Conservation (phyloP, 2,113 vertebrate genomes). For the Bubo blakistoni region DNA sequence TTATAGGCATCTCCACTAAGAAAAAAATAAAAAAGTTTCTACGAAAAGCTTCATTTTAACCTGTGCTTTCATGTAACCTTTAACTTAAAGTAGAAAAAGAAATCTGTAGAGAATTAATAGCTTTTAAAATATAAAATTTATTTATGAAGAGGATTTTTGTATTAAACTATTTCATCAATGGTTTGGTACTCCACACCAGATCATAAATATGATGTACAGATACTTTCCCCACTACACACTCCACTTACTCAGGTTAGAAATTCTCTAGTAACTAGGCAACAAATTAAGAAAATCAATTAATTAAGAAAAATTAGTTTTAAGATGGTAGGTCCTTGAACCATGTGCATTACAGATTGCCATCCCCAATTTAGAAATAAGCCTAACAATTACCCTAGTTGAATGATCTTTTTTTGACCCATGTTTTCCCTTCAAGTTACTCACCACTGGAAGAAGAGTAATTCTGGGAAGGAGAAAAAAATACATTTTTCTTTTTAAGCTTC, state of each 20-base stretch:
- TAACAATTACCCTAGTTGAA: background rate
- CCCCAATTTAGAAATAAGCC: background rate
- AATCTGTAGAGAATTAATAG: background rate
- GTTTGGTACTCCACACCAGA: background rate
- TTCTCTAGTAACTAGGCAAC: background rate
- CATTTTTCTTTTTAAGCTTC: background rate
- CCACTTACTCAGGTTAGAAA: background rate
- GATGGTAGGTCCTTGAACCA: background rate
- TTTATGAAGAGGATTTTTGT: background rate
- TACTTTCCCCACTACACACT: no score
- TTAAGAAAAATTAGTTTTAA: background rate
- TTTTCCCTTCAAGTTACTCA: background rate
- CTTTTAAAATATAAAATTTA: background rate
- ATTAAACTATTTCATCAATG: background rate
- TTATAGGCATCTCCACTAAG: background rate
- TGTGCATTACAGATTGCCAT: background rate
- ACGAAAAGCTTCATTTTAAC: background rate
- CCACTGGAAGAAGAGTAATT: background rate
- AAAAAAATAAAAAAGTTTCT: background rate
- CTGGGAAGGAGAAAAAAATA: background rate
- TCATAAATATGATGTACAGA: background rate
- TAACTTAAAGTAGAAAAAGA: background rate
- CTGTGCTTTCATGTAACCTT: background rate
- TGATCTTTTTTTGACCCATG: background rate
- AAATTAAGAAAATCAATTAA: background rate